Percentiles rank a stretch among this genome's conserved stretches.
These are phyloP conservation scores for Desmodus rotundus DNA, from an alignment of 2,113 vertebrate species.

Conservation along the genomic window DNA sequence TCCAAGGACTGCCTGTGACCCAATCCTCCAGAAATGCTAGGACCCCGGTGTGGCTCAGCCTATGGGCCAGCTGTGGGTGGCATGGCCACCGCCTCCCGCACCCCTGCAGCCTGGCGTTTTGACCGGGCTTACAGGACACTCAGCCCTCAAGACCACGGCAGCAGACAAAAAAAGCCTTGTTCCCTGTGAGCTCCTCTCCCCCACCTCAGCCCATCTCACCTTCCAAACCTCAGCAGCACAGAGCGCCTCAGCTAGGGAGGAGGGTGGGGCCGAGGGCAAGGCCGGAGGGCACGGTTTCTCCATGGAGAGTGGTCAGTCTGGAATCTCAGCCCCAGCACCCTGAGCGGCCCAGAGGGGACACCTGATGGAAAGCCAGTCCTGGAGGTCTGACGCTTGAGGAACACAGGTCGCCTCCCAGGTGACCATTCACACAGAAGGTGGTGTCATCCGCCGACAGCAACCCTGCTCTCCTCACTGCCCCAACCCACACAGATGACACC, in stretches of 20 bases:
- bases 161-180: background rate
- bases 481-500: background rate
- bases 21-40: background rate
- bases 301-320: no score
- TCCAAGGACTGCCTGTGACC: background rate
- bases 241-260: background rate
- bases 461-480: background rate
- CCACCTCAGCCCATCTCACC: background rate
- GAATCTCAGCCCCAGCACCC: background rate
- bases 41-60: no score
- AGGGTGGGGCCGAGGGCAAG: no score
- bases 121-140: background rate
- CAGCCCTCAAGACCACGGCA: background rate
- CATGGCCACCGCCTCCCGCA: no score
- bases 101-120: background rate
- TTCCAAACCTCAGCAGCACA: background rate
- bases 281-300: background rate
- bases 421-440: background rate
- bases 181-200: background rate
- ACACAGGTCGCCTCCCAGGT: background rate
- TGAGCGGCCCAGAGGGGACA: background rate
- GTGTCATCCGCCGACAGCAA: background rate
- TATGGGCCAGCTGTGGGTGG: background rate
- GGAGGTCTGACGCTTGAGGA: background rate
- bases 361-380: background rate